Conservation (phyloP, 2,113 vertebrate species). For the Galemys pyrenaicus region DNA sequence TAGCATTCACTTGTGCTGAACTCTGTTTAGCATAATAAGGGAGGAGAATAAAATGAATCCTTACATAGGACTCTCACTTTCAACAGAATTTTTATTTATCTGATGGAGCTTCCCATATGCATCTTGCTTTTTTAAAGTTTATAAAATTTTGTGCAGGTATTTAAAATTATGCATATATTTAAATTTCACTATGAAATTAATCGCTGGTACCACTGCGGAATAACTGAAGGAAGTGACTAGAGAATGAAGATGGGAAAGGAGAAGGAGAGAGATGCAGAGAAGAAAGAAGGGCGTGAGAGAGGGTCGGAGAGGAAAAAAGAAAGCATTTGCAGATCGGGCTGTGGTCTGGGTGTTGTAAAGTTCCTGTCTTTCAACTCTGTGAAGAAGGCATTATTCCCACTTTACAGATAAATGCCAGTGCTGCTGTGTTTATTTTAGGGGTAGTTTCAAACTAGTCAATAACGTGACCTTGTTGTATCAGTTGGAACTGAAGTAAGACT, state of each 20-base stretch:
- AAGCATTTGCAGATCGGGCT: neutral
- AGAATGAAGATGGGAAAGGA: neutral
- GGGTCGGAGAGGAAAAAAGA: neutral
- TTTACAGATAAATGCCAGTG: neutral
- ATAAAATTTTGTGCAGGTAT: neutral
- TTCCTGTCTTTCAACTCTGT: neutral
- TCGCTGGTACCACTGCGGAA: neutral
- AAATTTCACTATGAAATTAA: neutral
- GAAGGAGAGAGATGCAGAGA: neutral
- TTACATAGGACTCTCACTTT: fast-evolving
- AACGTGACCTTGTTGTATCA: neutral
- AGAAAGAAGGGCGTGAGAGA: too few species aligned
- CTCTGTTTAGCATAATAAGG: neutral
- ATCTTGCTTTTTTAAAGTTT: neutral
- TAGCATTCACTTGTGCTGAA: too few species aligned
- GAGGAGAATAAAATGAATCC: neutral
- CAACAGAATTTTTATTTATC: neutral
- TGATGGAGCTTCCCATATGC: fast-evolving
- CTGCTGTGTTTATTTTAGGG: neutral
- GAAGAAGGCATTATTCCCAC: neutral
- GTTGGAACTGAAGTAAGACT: neutral
- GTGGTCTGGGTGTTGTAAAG: neutral
- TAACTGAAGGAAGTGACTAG: neutral
- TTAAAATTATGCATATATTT: neutral
- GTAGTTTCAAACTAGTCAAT: neutral